Base-by-base conservation (phyloP, 1,140 invertebrate species). In the Papilio glaucus region DNA sequence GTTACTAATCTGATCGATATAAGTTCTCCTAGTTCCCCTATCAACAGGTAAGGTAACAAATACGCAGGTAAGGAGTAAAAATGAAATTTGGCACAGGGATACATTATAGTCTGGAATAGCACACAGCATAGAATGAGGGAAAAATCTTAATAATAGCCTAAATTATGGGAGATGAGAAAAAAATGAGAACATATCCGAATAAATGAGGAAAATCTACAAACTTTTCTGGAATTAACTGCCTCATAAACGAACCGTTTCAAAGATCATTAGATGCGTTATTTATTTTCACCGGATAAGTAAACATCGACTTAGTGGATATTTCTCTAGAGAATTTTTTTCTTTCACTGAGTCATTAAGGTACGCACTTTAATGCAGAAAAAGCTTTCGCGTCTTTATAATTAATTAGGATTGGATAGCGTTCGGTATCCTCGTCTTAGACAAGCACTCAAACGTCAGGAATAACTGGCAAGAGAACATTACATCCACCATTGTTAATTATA, bases 211-310 rank as follows among this genome's bases (percentile, higher is more conserved):
- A 65, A 41, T 65, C 37, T 65, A 38, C 37, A 65, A 38, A 65
- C 18, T 53, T 39, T 21, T 63, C 61, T 63, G 61, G 61, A 63
- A 63, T 63, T 29, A 63, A 65, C 5, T 65, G 37, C 62, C 37
- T 39, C 37, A 39, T 37, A 41, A 65, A 65, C 4, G 62, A 41
- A 65, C 24, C 62, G 15, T 65, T 65, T 41, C 37, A 41, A 39
- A 38, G 37, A 24, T 65, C 62, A 65, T 65, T 65, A 41, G 62
- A 41, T 65, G n/a, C 37, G 62, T 41, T 65, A 65, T 65, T 65
- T 65, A 65, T 65, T 65, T 65, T 65, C 2, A 4, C 4, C 62
- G 62, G 62, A 65, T 65, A 65, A 65, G 33, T 65, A 41, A 65
- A 65, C 62, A 57, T 57, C 10, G 49, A 57, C 10, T 12, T 45